Conservation (phyloP, 2,888 invertebrate species). For the Andrena flavipes region DNA sequence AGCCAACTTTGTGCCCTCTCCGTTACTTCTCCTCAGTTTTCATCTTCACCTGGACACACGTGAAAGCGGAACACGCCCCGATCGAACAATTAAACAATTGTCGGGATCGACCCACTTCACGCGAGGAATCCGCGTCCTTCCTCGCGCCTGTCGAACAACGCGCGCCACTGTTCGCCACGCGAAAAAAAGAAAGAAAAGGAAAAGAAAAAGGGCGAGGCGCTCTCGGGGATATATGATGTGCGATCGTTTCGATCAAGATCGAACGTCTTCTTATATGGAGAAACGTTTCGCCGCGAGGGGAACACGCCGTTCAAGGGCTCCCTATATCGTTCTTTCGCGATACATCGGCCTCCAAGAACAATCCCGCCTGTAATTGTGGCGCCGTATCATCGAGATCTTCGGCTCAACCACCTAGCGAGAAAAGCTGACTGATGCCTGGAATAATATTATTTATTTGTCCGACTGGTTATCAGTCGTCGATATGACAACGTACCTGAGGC, state of each 20-base stretch:
- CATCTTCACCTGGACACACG: conserved; percentile 40
- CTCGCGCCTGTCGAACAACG: conserved; percentile 57
- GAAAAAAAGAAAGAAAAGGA: conserved; percentile 20
- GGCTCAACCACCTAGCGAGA: conserved; percentile 1
- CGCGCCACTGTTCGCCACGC: conserved; percentile 59
- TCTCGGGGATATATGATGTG: conserved; percentile 44
- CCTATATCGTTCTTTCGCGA: conserved; percentile 42
- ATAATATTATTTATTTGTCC: conserved; percentile 11
- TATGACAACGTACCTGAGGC: not conserved
- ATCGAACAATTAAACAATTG: conserved; percentile 75
- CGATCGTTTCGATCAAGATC: conserved; percentile 58
- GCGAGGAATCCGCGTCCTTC: conserved; percentile 56
- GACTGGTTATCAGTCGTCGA: not conserved
- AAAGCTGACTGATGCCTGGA: conserved; percentile 8
- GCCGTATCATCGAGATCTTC: conserved; percentile 34
- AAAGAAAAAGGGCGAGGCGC: conserved; percentile 16
- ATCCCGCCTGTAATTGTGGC: conserved; percentile 20
- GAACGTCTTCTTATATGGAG: conserved; percentile 59
- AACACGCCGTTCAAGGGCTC: conserved; percentile 29
- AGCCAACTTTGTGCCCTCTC: too few relatives aligned
- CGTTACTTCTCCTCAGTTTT: conserved; percentile 12
- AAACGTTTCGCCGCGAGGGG: conserved; percentile 41
- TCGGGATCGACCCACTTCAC: conserved; percentile 70
- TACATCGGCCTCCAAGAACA: conserved; percentile 34
- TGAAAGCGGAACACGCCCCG: conserved; percentile 62